Evolutionary conservation across 2,888 invertebrate species (phyloP).

Genomic region (Stenodera caucasica): DNA sequence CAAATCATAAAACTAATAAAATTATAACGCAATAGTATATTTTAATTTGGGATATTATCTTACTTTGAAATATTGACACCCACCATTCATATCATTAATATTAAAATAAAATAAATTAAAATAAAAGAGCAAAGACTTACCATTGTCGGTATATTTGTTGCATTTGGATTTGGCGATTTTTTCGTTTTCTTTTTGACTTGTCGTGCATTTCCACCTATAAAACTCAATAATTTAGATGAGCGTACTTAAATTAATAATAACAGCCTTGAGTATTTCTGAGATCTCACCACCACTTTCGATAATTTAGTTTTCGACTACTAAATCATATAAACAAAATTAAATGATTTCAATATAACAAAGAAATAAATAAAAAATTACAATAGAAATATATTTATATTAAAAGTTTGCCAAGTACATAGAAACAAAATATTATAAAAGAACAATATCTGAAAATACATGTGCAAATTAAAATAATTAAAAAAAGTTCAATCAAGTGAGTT

Average conservation of each 20-base stretch:
- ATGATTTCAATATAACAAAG: constrained; percentile 37
- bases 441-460: constrained; percentile 45
- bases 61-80: too few species aligned
- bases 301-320: too few species aligned
- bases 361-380: constrained; percentile 45
- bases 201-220: constrained; percentile 54
- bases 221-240: constrained; percentile 5
- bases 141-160: constrained; percentile 14
- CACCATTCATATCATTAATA: neutral
- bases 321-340: neutral
- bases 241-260: constrained; percentile 23
- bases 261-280: constrained; percentile 31
- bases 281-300: constrained; percentile 40
- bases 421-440: constrained; percentile 48
- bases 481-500: constrained; percentile 35
- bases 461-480: constrained; percentile 40
- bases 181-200: constrained; percentile 61
- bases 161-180: constrained; percentile 55
- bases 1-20: constrained; percentile 21
- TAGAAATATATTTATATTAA: constrained; percentile 55
- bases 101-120: neutral
- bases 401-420: constrained; percentile 52
- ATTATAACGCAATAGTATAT: too few species aligned
- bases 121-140: constrained; percentile 42
- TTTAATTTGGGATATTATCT: too few species aligned